Evolutionary conservation across 2,797 vertebrate species (phyloP).

Genomic region (Leucoraja ocellata): DNA sequence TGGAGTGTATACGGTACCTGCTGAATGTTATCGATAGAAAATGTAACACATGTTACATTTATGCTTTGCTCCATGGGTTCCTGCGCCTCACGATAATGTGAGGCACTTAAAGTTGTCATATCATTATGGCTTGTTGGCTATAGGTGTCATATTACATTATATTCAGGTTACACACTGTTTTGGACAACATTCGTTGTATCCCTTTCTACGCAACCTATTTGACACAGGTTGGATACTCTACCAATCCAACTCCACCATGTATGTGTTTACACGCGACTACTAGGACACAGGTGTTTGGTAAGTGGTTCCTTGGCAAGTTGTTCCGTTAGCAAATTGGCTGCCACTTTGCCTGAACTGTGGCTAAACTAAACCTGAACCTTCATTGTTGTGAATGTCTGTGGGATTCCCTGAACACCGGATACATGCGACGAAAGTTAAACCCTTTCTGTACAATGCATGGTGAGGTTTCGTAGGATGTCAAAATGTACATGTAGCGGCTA

Average conservation of each 20-base stretch:
- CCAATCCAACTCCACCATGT: background rate
- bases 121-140: background rate
- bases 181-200: background rate
- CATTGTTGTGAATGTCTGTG: background rate
- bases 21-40: background rate
- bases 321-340: background rate
- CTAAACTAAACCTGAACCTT: background rate
- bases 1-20: background rate
- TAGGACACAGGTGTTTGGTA: background rate
- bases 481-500: background rate
- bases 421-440: background rate
- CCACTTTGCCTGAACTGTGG: background rate
- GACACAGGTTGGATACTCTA: background rate
- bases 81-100: background rate
- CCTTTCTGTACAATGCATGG: background rate
- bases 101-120: background rate
- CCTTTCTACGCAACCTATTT: background rate
- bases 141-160: background rate
- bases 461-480: background rate
- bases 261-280: background rate
- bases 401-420: background rate
- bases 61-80: background rate
- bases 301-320: background rate
- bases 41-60: background rate
- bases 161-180: background rate